Evolutionary conservation across 2,113 vertebrate genomes (phyloP).

Genomic region (Pimephales promelas): DNA sequence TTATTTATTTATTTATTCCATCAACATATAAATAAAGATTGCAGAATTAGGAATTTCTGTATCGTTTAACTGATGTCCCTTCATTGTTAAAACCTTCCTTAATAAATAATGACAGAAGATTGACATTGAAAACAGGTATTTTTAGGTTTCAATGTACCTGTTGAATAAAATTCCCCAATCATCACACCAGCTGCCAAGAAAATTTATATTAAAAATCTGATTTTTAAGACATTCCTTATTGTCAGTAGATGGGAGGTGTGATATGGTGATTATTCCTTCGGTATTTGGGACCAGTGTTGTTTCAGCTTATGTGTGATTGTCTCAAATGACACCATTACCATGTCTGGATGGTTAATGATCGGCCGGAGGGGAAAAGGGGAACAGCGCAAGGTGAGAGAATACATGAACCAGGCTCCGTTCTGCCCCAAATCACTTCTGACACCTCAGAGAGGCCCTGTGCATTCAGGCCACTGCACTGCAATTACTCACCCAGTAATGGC

Average conservation of each 20-base stretch:
- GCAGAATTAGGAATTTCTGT: not conserved
- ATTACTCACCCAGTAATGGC: slow-evolving; percentile 75
- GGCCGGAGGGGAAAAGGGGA: slow-evolving; percentile 66
- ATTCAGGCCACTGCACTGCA: slow-evolving; percentile 73
- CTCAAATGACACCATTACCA: slow-evolving; percentile 80
- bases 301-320: slow-evolving; percentile 73
- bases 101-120: slow-evolving; percentile 1
- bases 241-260: slow-evolving; percentile 42
- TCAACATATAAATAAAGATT: not conserved
- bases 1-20: not conserved
- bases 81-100: not conserved
- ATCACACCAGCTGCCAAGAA: slow-evolving; percentile 45
- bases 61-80: not conserved
- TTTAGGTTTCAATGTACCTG: not conserved
- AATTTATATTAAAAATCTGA: not conserved
- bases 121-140: not conserved
- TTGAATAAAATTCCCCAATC: not conserved
- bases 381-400: slow-evolving; percentile 80
- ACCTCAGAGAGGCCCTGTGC: slow-evolving; percentile 76
- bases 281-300: slow-evolving; percentile 65
- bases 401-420: slow-evolving; percentile 74
- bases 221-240: slow-evolving; percentile 48
- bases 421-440: slow-evolving; percentile 77
- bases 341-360: slow-evolving; percentile 78
- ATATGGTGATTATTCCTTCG: slow-evolving; percentile 64